Evolutionary conservation across 2,113 vertebrate genomes (phyloP), one percentile per base, ranked within the genome.

Genomic region (Oenanthe melanoleuca): DNA sequence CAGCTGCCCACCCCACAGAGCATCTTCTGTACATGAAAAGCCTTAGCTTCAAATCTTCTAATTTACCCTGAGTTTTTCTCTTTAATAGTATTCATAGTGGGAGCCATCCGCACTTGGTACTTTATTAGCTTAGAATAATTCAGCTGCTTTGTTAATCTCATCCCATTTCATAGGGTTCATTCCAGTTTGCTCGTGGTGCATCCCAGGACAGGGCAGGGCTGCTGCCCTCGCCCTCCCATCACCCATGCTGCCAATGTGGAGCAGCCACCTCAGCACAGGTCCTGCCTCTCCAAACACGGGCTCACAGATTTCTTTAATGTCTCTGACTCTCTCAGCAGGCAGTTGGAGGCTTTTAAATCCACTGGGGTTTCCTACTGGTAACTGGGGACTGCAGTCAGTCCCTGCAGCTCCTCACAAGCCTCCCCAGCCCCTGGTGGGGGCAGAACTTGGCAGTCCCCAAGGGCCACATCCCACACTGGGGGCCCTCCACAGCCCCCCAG

Each of bases 121-220:
- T 89, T 97, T 96, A 97, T 97, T 97, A 97, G 95, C 95, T 97
- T 93, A 96, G 94, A 95, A 96, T 93, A 95, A 97, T 95, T 96
- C 92, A 84, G 59, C 88, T 85, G 83, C 80, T 96, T 96, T 91
- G 91, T 69, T 96, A 97, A 97, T 97, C 97, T 97, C 92, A 96
- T 97, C 94, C 80, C 92, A 93, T 95, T 95, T 92, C 29, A 22
- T 11, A 74, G 80, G 56, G 90, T 96, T 96, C 33, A 14, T 63
- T 96, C 88, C 79, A 94, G 91, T 95, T 94, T 93, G 82, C 42
- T n/a, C 1, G 0, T 0, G 1, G 86, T 74, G 90, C 65, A 96
- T 34, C 67, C 38, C 1, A 6, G 94, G 92, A 94, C 74, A 80
- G 81, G 70, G 91, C 67, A 67, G 60, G 3, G 12, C 38, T 87